Evolutionary conservation across 2,113 vertebrate species (phyloP).

Genomic region (Prionailurus viverrinus): DNA sequence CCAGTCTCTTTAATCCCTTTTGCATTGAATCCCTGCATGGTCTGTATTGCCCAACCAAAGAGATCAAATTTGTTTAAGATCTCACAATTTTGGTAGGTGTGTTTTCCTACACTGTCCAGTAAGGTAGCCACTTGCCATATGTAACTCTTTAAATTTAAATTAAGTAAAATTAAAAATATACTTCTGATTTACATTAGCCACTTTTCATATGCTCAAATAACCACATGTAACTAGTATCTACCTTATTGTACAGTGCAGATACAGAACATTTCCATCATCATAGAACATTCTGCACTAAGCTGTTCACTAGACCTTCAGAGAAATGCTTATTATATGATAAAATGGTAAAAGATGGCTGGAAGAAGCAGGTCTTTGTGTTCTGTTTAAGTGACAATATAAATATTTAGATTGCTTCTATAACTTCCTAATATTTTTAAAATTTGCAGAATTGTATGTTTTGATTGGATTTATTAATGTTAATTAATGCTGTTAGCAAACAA

Average conservation of each 20-base stretch:
- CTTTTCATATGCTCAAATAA: slow-evolving; percentile 15
- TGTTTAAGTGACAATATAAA: slow-evolving; percentile 1
- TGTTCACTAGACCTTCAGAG: neutral
- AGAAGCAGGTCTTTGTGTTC: neutral
- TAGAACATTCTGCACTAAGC: neutral
- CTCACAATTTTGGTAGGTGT: slow-evolving; percentile 38
- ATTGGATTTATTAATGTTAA: slow-evolving; percentile 55
- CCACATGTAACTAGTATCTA: neutral
- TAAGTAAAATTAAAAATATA: slow-evolving; percentile 42
- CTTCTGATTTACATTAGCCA: neutral
- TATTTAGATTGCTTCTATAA: slow-evolving; percentile 48
- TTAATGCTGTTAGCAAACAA: slow-evolving; percentile 55
- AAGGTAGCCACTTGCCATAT: neutral
- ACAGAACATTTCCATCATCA: neutral
- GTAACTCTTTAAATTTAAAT: slow-evolving; percentile 46
- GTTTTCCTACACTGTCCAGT: slow-evolving; percentile 30
- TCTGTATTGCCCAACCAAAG: neutral
- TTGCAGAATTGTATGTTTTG: slow-evolving; percentile 43
- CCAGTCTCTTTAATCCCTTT: neutral
- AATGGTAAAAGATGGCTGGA: neutral
- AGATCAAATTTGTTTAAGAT: slow-evolving; percentile 35
- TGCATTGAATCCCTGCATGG: neutral
- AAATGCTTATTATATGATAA: slow-evolving; percentile 14
- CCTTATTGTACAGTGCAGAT: neutral
- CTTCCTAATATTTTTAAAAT: slow-evolving; percentile 61